A percentile compares a stretch with the other conserved stretches of the same genome.
phyloP scores from a whole-genome alignment of 2,888 invertebrate species.

The Tetramorium bicarinatum region DNA sequence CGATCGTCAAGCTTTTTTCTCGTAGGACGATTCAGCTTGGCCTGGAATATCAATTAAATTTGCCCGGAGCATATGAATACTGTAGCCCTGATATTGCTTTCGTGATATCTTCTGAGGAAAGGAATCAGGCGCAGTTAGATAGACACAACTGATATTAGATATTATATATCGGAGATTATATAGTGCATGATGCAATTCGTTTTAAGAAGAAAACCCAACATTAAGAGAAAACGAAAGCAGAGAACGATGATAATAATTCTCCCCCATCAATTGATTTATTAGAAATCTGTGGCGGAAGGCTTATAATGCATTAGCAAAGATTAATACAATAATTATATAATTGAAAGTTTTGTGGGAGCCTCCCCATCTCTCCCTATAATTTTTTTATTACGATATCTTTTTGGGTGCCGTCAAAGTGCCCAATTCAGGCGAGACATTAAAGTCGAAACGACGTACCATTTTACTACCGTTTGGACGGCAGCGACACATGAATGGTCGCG shows the following conservation, averaged over 20 bases:
- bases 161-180: not conserved
- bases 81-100: conserved; percentile 10
- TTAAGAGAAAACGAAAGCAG: not conserved
- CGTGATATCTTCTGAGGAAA: conserved; percentile 5
- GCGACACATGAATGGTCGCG: not conserved
- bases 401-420: not conserved
- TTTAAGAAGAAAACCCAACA: not conserved
- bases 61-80: conserved; percentile 30
- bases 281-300: not conserved
- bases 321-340: not conserved
- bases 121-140: conserved; percentile 9
- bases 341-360: not conserved
- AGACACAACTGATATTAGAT: conserved; percentile 7
- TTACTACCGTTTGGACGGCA: not conserved
- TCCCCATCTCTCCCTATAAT: not conserved
- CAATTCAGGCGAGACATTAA: not conserved
- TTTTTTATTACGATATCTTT: not conserved
- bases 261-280: not conserved
- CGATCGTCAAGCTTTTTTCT: conserved; percentile 70
- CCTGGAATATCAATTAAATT: conserved; percentile 78
- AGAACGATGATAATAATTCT: not conserved
- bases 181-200: not conserved
- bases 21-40: conserved; percentile 44
- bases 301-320: not conserved
- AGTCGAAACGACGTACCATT: not conserved